phyloP scores from a whole-genome alignment of 2,797 vertebrate genomes.

The Scolopax bukidnonensis region DNA sequence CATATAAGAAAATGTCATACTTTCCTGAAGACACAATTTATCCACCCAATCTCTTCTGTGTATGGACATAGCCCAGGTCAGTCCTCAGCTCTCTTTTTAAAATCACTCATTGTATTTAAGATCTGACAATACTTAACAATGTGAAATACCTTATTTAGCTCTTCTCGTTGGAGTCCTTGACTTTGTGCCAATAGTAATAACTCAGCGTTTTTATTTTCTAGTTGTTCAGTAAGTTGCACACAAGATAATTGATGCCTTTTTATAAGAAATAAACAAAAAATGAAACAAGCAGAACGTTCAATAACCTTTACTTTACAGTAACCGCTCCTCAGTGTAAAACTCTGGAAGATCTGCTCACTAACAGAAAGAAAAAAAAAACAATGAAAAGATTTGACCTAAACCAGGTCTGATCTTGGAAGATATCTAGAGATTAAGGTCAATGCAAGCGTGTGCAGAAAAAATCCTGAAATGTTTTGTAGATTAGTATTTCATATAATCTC shows the following conservation, averaged over 20 bases:
- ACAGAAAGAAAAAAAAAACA: neutral
- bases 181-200: conserved; percentile 34
- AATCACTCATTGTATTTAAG: neutral
- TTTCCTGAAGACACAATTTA: neutral
- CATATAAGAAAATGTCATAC: neutral
- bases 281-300: neutral
- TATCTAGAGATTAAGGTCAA: neutral
- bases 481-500: neutral
- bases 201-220: conserved; percentile 63
- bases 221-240: conserved; percentile 59
- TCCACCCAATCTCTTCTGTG: neutral
- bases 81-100: neutral
- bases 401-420: neutral
- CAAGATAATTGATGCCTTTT: conserved; percentile 57
- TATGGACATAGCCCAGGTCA: neutral
- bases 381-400: neutral
- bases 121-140: neutral
- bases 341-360: neutral
- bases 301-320: neutral
- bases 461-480: neutral
- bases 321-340: neutral
- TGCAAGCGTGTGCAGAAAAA: neutral
- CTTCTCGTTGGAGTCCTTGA: conserved; percentile 53
- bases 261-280: conserved; percentile 46
- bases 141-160: conserved; percentile 71